Evolutionary conservation across 2,888 invertebrate species (phyloP).

Genomic region (Eustalomyia histrio): DNA sequence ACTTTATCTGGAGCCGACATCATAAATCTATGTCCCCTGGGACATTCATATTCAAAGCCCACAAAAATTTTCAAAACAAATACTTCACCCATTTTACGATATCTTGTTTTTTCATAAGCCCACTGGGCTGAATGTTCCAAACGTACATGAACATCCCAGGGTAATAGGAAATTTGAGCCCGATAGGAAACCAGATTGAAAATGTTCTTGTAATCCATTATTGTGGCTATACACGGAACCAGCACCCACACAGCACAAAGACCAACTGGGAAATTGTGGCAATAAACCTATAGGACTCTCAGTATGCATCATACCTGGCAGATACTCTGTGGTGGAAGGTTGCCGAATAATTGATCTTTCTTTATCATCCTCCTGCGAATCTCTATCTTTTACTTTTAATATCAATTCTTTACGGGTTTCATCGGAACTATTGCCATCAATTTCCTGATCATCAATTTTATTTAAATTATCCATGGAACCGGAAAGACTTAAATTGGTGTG

Average conservation of each 20-base stretch:
- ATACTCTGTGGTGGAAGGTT: slow-evolving; percentile 93
- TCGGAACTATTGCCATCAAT: slow-evolving; percentile 67
- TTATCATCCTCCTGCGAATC: slow-evolving; percentile 65
- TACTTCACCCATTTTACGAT: slow-evolving; percentile 77
- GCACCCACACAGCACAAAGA: slow-evolving; percentile 93
- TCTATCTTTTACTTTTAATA: slow-evolving; percentile 73
- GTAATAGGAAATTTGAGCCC: slow-evolving; percentile 93
- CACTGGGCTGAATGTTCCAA: slow-evolving; percentile 74
- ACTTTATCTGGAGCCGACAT: slow-evolving; percentile 92
- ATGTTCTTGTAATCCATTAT: slow-evolving; percentile 89
- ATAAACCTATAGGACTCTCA: slow-evolving; percentile 85
- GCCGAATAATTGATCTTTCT: slow-evolving; percentile 81
- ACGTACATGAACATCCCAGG: slow-evolving; percentile 92
- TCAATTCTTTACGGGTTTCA: slow-evolving; percentile 73
- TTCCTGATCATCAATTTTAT: slow-evolving; percentile 67
- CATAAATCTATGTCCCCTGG: slow-evolving; percentile 97
- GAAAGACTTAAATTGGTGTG: slow-evolving; percentile 71
- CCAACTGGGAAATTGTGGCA: slow-evolving; percentile 95
- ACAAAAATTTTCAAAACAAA: slow-evolving; percentile 93
- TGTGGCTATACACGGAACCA: slow-evolving; percentile 93
- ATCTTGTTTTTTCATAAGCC: slow-evolving; percentile 75
- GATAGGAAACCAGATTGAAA: slow-evolving; percentile 93
- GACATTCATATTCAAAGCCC: slow-evolving; percentile 98
- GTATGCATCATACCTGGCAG: slow-evolving; percentile 94
- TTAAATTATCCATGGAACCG: slow-evolving; percentile 68